These are phyloP conservation scores for Coptodon rendalli DNA, from an alignment of 2,113 vertebrate species.

Conservation along the genomic window DNA sequence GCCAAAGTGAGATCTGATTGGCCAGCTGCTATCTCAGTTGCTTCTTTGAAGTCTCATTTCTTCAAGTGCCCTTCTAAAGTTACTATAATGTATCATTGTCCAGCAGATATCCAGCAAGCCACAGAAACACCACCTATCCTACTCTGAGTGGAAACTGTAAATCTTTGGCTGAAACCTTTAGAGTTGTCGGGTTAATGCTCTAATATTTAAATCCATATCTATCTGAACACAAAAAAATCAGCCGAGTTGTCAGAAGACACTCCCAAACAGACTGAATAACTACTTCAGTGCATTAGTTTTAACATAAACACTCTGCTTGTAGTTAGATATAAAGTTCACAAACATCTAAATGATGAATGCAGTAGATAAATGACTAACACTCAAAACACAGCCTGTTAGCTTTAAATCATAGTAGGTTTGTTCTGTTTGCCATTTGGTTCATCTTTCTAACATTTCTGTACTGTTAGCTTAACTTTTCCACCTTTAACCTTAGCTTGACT, in stretches of 20 bases:
- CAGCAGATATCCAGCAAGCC: neutral
- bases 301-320: neutral
- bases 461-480: neutral
- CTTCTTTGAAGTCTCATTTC: constrained; percentile 46
- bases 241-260: neutral
- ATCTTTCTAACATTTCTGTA: neutral
- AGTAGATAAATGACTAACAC: rapidly evolving
- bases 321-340: neutral
- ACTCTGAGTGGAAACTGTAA: neutral
- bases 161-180: neutral
- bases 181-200: neutral
- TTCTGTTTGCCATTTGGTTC: neutral
- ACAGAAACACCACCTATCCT: neutral
- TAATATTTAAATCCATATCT: neutral
- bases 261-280: neutral
- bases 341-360: neutral
- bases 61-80: constrained; percentile 23
- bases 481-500: neutral
- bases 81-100: constrained; percentile 3
- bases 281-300: neutral
- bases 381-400: neutral
- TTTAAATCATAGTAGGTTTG: neutral
- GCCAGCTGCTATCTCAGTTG: constrained; percentile 46
- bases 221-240: neutral
- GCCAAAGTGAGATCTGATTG: constrained; percentile 53